Conservation (phyloP, 2,888 invertebrate genomes). For the Parasteatoda lunata region DNA sequence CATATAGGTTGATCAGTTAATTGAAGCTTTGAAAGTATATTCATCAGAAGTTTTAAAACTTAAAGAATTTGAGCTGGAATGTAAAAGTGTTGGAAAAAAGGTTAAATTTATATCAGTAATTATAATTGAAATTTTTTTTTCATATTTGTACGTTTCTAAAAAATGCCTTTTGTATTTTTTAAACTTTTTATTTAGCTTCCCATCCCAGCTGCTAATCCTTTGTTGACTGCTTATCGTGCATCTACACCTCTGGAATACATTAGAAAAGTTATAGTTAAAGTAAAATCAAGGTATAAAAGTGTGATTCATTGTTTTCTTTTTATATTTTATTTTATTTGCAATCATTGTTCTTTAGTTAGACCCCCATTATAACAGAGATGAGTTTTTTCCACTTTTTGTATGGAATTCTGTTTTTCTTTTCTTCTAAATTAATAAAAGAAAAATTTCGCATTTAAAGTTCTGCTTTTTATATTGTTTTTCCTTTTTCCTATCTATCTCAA, state of each 20-base stretch:
- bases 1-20: slow-evolving; percentile 86
- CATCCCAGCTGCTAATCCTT: slow-evolving; percentile 81
- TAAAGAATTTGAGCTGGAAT: slow-evolving; percentile 70
- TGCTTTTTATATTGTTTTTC: no score
- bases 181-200: slow-evolving; percentile 73
- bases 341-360: no score
- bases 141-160: not conserved
- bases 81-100: slow-evolving; percentile 44
- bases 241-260: slow-evolving; percentile 86
- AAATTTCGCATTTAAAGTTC: no score
- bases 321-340: slow-evolving; percentile 11
- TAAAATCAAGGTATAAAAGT: slow-evolving; percentile 83
- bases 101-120: slow-evolving; percentile 9
- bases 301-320: slow-evolving; percentile 27
- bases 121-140: slow-evolving; percentile 1
- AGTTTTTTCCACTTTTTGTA: no score
- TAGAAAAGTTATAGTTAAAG: slow-evolving; percentile 84
- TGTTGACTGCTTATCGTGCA: slow-evolving; percentile 88
- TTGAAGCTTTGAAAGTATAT: slow-evolving; percentile 90
- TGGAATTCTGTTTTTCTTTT: no score
- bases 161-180: slow-evolving; percentile 2
- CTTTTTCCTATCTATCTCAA: no score
- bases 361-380: no score
- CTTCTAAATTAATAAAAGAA: no score
- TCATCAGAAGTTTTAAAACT: slow-evolving; percentile 77